These are phyloP conservation scores for Chaetorhynchus papuensis DNA, from an alignment of 2,113 vertebrate genomes.

Conservation along the genomic window DNA sequence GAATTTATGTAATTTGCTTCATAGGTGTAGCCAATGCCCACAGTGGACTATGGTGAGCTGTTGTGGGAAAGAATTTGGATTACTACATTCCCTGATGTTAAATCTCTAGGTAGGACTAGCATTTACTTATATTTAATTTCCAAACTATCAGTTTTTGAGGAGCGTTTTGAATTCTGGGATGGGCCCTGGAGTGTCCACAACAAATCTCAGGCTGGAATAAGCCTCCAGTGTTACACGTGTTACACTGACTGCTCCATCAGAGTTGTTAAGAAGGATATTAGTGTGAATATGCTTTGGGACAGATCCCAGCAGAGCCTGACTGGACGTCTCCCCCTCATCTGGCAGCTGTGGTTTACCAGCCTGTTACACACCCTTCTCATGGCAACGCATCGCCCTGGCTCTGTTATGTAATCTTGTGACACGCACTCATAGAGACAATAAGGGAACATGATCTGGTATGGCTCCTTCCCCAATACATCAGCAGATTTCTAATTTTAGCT, in stretches of 20 bases:
- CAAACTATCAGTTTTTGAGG: background rate
- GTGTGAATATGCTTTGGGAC: background rate
- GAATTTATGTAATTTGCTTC: background rate
- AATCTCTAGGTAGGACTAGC: background rate
- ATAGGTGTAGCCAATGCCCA: background rate
- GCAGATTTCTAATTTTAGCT: background rate
- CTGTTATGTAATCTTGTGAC: background rate
- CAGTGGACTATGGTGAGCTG: background rate
- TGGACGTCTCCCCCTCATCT: background rate
- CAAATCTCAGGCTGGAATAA: background rate
- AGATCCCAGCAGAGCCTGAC: background rate
- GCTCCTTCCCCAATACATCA: background rate
- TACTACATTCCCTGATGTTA: background rate
- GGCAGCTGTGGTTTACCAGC: background rate
- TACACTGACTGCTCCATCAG: accelerated
- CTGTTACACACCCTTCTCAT: background rate
- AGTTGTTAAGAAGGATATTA: background rate
- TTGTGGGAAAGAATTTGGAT: background rate
- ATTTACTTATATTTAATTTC: background rate
- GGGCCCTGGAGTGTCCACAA: background rate
- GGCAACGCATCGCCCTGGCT: background rate
- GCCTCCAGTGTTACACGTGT: background rate
- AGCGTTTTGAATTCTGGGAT: background rate
- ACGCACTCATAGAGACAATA: background rate
- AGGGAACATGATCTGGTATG: background rate